Percentiles rank a stretch among this genome's conserved stretches.
Conservation (phyloP, 2,113 vertebrate species). For the Mustela nigripes region DNA sequence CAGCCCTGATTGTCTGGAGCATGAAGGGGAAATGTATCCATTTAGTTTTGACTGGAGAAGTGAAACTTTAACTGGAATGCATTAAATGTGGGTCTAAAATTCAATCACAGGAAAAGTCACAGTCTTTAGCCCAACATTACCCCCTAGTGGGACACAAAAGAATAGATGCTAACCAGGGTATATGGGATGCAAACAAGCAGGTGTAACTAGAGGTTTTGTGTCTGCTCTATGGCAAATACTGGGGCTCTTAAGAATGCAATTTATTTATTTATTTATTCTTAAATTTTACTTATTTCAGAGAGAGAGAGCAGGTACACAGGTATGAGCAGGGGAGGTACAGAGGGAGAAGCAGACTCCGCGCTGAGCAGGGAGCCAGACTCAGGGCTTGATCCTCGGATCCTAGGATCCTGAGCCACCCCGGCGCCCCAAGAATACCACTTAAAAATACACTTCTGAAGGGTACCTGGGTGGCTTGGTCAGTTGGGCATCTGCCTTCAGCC, state of each 20-base stretch:
- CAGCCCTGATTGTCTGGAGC: neutral
- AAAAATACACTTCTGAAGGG: too few relatives aligned
- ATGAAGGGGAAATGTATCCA: neutral
- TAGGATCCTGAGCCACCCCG: neutral
- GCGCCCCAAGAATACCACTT: neutral
- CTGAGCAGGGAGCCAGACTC: neutral
- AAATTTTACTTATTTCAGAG: neutral
- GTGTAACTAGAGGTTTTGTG: neutral
- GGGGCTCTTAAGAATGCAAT: neutral
- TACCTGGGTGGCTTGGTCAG: too few relatives aligned
- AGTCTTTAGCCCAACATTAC: neutral
- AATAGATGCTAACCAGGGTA: neutral
- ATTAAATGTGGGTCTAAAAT: neutral
- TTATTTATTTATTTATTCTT: neutral
- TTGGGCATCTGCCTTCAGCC: too few relatives aligned
- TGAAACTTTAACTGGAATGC: neutral
- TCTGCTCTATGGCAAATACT: neutral
- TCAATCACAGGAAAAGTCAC: rapidly evolving
- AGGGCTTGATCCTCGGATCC: neutral
- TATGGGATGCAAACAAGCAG: neutral
- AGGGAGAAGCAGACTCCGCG: neutral
- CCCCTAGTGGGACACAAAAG: neutral
- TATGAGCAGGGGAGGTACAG: neutral
- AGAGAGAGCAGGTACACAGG: neutral
- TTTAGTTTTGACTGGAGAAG: slow-evolving; percentile 2